Evolutionary conservation across 2,113 vertebrate genomes (phyloP).

Genomic region (Oreochromis aureus): DNA sequence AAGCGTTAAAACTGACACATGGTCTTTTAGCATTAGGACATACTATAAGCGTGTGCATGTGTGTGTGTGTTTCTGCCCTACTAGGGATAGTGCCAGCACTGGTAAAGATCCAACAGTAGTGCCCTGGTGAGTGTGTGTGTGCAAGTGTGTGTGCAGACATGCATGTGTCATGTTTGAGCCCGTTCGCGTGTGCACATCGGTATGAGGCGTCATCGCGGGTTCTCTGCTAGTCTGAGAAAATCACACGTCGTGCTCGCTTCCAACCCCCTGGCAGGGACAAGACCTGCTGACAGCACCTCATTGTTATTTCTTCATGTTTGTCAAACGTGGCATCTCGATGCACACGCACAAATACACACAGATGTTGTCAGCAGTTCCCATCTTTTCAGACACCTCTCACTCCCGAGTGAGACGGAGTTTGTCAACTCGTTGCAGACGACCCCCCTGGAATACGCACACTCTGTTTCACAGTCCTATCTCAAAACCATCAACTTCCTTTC

Average conservation of each 20-base stretch:
- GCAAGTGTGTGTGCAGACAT: not conserved
- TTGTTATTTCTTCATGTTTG: constrained; percentile 68
- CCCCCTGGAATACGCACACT: constrained; percentile 28
- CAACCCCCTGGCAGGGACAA: constrained; percentile 81
- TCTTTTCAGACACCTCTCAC: constrained; percentile 68
- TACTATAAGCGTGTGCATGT: not conserved
- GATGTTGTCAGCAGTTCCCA: constrained; percentile 61
- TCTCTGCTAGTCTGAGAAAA: constrained; percentile 80
- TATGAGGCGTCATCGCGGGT: constrained; percentile 74
- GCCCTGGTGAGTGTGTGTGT: not conserved
- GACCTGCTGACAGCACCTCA: constrained; percentile 77
- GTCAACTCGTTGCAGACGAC: constrained; percentile 48
- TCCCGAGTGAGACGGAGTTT: constrained; percentile 60
- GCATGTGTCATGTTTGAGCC: constrained; percentile 15
- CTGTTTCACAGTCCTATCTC: constrained; percentile 44
- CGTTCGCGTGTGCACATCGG: constrained; percentile 35
- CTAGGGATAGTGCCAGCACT: not conserved
- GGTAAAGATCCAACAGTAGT: constrained; percentile 1
- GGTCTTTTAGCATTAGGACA: not conserved
- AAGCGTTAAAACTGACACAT: constrained; percentile 8
- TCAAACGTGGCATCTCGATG: constrained; percentile 45
- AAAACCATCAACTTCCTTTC: constrained; percentile 22
- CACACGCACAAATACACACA: constrained; percentile 9
- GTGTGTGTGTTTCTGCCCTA: not conserved
- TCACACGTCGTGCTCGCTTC: constrained; percentile 75